Base-by-base conservation (phyloP, 2,888 invertebrate species). In the Drymonia ruficornis region DNA sequence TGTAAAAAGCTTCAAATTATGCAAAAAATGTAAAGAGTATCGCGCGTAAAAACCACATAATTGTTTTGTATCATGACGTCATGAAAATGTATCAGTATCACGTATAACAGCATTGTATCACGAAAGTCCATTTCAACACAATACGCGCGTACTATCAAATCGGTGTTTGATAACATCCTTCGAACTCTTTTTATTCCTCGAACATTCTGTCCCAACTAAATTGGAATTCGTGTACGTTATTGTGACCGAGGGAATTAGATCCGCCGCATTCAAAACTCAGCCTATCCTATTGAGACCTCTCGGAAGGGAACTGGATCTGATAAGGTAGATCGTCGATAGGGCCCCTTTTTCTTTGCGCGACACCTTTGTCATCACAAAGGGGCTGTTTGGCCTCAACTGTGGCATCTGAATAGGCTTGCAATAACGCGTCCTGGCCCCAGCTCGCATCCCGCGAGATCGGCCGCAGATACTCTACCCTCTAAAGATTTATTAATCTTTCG, bases 301-400 rank as follows among this genome's bases (percentile, higher is more conserved):
- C 87, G 89, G 89, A 91, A 90, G 91, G 91, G 90, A 90, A 88
- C 89, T 83, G 84, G 83, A 91, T 91, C 91, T 90, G 91, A 92
- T 91, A 92, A 92, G 89, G 87, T 66, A 86, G 90, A 91, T 91
- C 88, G 87, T 81, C 84, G 91, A 92, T 92, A 91, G 84, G 86
- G 86, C 81, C 86, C 89, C 87, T 90, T 91, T 91, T 91, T 90
- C 91, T 91, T 91, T 86, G 81, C 86, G 84, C 90, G 91, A 91
- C 91, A 92, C 91, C 91, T 92, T 92, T 91, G 91, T 91, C 90
- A 91, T 88, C 83, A 92, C 91, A 92, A 92, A 91, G 81, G 86
- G 84, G 80, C 89, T 91, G 90, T 91, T 90, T 89, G 88, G 89
- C 84, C 86, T 88, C 82, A 83, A 83, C 85, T 80, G 83, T 91